These are phyloP conservation scores for Tauraco erythrolophus DNA, from an alignment of 2,113 vertebrate genomes.

Conservation along the genomic window DNA sequence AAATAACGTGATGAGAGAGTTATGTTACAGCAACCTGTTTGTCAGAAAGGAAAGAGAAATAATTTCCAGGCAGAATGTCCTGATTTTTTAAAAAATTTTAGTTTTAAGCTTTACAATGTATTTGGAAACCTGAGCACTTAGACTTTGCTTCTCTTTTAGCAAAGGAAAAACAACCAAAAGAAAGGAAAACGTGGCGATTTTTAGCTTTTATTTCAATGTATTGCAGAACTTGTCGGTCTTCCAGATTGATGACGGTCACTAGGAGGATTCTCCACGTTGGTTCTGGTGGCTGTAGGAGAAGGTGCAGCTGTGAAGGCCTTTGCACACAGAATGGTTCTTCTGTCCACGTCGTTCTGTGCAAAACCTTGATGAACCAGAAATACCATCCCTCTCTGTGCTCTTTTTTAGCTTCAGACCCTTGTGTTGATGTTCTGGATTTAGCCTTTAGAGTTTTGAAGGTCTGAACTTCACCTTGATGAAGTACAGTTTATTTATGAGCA, in stretches of 20 bases:
- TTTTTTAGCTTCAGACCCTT: not conserved
- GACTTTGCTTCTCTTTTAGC: not conserved
- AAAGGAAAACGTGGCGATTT: rapidly evolving
- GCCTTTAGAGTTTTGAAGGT: not conserved
- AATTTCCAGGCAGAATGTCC: not conserved
- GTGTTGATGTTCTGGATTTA: not conserved
- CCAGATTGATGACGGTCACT: not conserved
- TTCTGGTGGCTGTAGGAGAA: not conserved
- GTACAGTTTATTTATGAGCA: not conserved
- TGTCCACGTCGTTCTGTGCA: not conserved
- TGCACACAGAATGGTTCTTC: rapidly evolving
- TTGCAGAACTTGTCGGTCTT: not conserved
- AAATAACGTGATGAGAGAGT: not conserved
- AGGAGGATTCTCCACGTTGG: not conserved
- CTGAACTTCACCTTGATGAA: not conserved
- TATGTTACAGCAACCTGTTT: not conserved
- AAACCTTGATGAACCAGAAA: not conserved
- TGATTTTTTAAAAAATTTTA: not conserved
- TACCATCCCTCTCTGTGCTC: not conserved
- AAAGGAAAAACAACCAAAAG: not conserved
- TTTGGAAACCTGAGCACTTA: not conserved
- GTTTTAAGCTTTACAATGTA: not conserved
- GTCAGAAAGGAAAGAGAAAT: not conserved
- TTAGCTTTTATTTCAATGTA: not conserved
- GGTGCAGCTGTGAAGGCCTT: not conserved